These are phyloP conservation scores for Leucosticte australis DNA, from an alignment of 2,113 vertebrate species.

Conservation along the genomic window DNA sequence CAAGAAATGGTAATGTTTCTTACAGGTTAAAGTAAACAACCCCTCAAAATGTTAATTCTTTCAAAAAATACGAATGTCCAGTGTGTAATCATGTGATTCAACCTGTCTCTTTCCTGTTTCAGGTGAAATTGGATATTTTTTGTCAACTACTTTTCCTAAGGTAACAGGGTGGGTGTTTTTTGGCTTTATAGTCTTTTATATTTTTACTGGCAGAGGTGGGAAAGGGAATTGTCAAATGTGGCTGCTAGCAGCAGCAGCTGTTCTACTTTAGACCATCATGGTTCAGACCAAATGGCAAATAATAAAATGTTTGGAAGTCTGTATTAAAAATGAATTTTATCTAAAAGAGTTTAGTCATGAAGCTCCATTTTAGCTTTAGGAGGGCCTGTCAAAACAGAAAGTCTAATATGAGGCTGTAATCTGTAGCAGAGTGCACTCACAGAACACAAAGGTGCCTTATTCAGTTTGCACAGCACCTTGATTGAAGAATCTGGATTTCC, in stretches of 20 bases:
- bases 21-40: not conserved
- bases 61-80: not conserved
- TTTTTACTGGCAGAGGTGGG: not conserved
- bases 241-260: not conserved
- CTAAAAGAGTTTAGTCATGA: not conserved
- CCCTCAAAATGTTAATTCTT: not conserved
- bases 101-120: not conserved
- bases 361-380: not conserved
- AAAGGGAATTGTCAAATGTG: not conserved
- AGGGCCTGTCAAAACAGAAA: not conserved
- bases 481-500: not conserved
- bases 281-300: not conserved
- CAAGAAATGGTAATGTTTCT: not conserved
- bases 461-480: not conserved
- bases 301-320: not conserved
- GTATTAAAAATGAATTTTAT: not conserved
- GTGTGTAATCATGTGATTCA: fast-evolving
- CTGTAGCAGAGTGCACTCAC: not conserved
- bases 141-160: not conserved
- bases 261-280: not conserved
- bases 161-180: not conserved
- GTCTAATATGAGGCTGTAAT: not conserved
- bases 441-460: not conserved
- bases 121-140: not conserved
- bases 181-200: not conserved